Evolutionary conservation across 2,888 invertebrate species (phyloP).

Genomic region (Acronicta aceris): DNA sequence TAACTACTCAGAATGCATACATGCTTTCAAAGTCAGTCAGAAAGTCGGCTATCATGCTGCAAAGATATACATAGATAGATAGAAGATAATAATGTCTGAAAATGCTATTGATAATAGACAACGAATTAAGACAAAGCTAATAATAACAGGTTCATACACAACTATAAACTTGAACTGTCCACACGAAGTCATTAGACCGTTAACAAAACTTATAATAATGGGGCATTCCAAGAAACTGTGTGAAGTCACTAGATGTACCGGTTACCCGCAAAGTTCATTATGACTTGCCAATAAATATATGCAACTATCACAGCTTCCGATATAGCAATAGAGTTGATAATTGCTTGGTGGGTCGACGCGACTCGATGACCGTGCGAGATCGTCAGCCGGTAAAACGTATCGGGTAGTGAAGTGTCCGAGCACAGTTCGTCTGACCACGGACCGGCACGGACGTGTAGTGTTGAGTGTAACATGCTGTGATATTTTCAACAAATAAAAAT

Average conservation of each 20-base stretch:
- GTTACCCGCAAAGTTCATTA: slow-evolving; percentile 18
- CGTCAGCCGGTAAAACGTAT: slow-evolving; percentile 35
- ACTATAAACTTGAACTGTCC: neutral
- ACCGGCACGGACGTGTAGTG: slow-evolving; percentile 37
- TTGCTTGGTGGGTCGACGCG: slow-evolving; percentile 1
- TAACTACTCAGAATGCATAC: no score
- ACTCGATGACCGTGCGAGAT: slow-evolving; percentile 17
- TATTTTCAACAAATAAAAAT: slow-evolving; percentile 15
- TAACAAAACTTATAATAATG: slow-evolving; percentile 14
- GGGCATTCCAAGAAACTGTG: slow-evolving; percentile 39
- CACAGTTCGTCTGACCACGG: slow-evolving; percentile 41
- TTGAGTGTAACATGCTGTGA: slow-evolving; percentile 50
- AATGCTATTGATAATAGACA: neutral
- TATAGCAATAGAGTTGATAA: neutral
- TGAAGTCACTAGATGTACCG: slow-evolving; percentile 34
- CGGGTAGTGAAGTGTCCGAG: slow-evolving; percentile 11
- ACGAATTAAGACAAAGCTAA: neutral
- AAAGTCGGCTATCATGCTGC: no score
- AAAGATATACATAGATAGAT: no score
- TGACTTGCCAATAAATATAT: neutral
- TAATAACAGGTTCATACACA: neutral
- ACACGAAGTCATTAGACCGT: slow-evolving; percentile 3
- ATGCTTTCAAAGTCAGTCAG: no score
- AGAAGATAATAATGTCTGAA: neutral
- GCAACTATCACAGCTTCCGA: neutral